phyloP scores from a whole-genome alignment of 2,113 vertebrate genomes.

The Xenopus borealis region DNA sequence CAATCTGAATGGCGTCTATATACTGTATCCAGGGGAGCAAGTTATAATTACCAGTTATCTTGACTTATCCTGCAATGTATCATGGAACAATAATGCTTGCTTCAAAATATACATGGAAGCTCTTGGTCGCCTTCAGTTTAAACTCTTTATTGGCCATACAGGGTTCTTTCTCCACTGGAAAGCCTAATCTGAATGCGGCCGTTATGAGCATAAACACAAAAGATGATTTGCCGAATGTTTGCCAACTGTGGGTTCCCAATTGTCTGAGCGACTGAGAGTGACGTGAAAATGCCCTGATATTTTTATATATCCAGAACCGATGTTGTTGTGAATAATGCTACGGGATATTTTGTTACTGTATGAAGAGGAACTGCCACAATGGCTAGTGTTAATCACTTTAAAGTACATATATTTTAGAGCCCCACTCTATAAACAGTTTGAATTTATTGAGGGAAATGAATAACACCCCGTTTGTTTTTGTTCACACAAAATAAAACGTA shows the following conservation, averaged over 20 bases:
- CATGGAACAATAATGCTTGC: neutral
- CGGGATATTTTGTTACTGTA: neutral
- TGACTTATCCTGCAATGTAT: neutral
- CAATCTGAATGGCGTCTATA: neutral
- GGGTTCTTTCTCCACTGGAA: too few species aligned
- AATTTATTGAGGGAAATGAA: neutral
- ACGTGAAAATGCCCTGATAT: slow-evolving; percentile 69
- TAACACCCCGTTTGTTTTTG: neutral
- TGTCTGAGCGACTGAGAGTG: slow-evolving; percentile 48
- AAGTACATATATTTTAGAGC: too few species aligned
- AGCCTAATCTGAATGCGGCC: too few species aligned
- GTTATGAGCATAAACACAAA: slow-evolving; percentile 55
- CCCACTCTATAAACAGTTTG: too few species aligned
- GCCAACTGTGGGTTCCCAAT: slow-evolving; percentile 71
- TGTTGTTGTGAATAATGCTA: slow-evolving; percentile 26
- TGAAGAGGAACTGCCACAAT: neutral
- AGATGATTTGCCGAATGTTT: slow-evolving; percentile 60
- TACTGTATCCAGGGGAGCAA: neutral
- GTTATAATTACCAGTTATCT: neutral
- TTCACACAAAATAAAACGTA: neutral
- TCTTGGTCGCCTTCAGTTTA: neutral
- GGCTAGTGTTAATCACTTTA: neutral
- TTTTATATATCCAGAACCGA: neutral
- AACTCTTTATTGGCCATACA: neutral
- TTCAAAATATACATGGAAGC: neutral